Evolutionary conservation across 2,888 invertebrate species (phyloP), one percentile per base, ranked within the genome.

Genomic region (Germaria angustata): DNA sequence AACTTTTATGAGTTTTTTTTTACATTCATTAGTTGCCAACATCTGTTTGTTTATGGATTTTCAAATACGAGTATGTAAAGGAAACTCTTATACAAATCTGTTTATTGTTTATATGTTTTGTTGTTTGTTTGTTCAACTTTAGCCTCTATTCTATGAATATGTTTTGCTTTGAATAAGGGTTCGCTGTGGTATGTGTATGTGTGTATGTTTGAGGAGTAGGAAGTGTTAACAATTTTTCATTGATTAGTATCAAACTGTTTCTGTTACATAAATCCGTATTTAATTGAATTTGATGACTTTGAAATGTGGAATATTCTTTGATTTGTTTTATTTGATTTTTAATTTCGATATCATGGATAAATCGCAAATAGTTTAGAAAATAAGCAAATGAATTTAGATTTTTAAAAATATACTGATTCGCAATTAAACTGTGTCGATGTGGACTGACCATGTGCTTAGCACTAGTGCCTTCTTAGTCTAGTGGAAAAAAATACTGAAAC

Each of bases 171-270:
- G n/a, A 57, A 46, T 28, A 15, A 55, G 41, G 63, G 51, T 63
- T 68, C 3, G 51, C 8, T 39, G 17, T 36, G 7, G 34, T 66
- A 73, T 22, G 61, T 59, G 28, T 57, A 44, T 28, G 49, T 17
- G 28, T 39, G 28, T 17, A 0, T 59, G 20, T 32, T 17, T 49
- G 77, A 34, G 72, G 68, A 63, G 66, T 68, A 73, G 77, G 44
- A 69, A 73, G 72, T 81, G 77, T 78, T 81, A 75, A 75, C 73
- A 79, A 71, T 76, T 79, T 79, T 76, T 44, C 59, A 76, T 73
- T 65, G 79, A 82, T 82, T 66, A 76, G 71, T 76, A 69, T 79
- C 79, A 79, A 57, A 82, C 82, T 75, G 79, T 69, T 78, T 68
- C 17, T 61, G 77, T 69, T 63, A 69, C 63, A 61, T 69, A 57